A percentile compares a stretch with the other conserved stretches of the same genome.
Evolutionary conservation across 2,113 vertebrate genomes (phyloP).

Genomic region (Myotis davidii): DNA sequence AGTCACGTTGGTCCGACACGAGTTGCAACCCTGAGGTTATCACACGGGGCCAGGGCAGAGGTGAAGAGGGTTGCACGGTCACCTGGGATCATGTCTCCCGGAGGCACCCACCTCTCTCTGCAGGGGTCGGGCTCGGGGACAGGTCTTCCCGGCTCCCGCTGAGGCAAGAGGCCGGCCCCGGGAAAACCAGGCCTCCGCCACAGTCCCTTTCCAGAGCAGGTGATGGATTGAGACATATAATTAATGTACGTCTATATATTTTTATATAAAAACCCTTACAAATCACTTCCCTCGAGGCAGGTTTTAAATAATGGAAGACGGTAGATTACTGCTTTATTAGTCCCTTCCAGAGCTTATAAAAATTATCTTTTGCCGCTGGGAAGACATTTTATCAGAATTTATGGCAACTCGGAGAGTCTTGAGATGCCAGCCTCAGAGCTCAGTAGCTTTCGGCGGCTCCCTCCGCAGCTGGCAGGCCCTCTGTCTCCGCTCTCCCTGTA

Average conservation of each 20-base stretch:
- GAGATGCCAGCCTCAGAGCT: slow-evolving; percentile 81
- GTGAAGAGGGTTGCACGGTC: slow-evolving; percentile 87
- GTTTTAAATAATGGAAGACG: slow-evolving; percentile 87
- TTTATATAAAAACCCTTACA: slow-evolving; percentile 82
- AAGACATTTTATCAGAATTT: slow-evolving; percentile 88
- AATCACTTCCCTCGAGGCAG: slow-evolving; percentile 82
- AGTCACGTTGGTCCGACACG: slow-evolving; percentile 90
- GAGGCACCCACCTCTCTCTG: slow-evolving; percentile 86
- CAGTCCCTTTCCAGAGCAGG: not conserved
- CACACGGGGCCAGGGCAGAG: slow-evolving; percentile 88
- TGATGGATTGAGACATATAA: slow-evolving; percentile 78
- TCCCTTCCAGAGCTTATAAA: slow-evolving; percentile 86
- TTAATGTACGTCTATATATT: slow-evolving; percentile 76
- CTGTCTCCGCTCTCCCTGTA: slow-evolving; percentile 60
- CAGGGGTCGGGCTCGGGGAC: slow-evolving; percentile 81
- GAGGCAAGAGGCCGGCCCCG: not conserved
- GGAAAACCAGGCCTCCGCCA: not conserved
- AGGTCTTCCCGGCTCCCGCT: not conserved
- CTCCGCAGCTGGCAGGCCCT: slow-evolving; percentile 65
- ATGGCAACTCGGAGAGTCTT: slow-evolving; percentile 82
- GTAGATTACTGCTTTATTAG: slow-evolving; percentile 87
- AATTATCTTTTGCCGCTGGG: slow-evolving; percentile 86
- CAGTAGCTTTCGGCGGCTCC: slow-evolving; percentile 71
- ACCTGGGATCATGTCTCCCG: slow-evolving; percentile 90
- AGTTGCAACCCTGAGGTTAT: slow-evolving; percentile 91